Evolutionary conservation across 2,113 vertebrate species (phyloP), one percentile per base, ranked within the genome.

Genomic region (Pelodiscus sinensis): DNA sequence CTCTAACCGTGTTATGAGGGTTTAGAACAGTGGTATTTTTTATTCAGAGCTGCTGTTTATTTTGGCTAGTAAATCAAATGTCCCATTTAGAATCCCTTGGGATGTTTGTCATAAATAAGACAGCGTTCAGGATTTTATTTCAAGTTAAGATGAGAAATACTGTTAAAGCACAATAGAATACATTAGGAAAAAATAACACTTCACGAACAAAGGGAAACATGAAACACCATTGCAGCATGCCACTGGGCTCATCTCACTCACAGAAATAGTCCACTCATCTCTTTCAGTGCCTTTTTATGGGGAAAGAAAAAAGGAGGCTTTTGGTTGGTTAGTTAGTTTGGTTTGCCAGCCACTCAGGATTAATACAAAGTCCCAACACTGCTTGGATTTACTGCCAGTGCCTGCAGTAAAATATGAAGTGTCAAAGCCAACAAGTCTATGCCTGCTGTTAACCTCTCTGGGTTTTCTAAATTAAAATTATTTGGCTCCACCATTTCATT

Each of bases 11-110:
- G 0, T 19, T 80, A 50, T 8, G 38, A 25, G 38, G 57, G 68
- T 24, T 71, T 56, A 71, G 31, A 82, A 75, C 10, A 8, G 79
- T 71, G 92, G 84, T 21, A 71, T 29, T 54, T n/a, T 68, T 87
- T 86, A 65, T 50, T 71, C 68, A 29, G 58, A 87, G 19, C 50
- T 50, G 6, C 29, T 92, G 92, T 62, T 84, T 84, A 50, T 94
- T 94, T 90, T 93, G 93, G 84, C 93, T 97, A 88, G 77, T 79
- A 85, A 94, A 82, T 31, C 75, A 35, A 75, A 50, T 83, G 60
- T 88, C 44, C 57, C 24, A 7, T 3, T 29, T 50, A 4, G 0
- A 94, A 90, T 60, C 81, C 71, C 86, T 62, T 51, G 35, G 57
- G 85, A 87, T 18, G 27, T 22, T 55, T 73, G 1, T 24, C 8